phyloP scores from a whole-genome alignment of 92 coral and sea anemone genomes.

The Epizoanthus fatuus region DNA sequence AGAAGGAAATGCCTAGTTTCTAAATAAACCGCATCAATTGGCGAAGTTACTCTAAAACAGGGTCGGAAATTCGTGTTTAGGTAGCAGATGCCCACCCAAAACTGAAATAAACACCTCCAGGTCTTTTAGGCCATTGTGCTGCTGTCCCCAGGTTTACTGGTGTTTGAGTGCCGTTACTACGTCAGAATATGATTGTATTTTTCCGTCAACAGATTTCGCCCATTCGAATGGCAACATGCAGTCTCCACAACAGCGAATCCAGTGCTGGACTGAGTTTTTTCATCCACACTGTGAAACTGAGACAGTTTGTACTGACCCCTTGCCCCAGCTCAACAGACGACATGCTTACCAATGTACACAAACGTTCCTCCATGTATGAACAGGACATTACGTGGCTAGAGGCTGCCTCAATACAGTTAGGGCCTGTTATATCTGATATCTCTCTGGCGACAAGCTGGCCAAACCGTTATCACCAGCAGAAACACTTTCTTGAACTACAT shows the following conservation, averaged over 20 bases:
- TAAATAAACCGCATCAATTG: no score
- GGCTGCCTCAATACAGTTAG: conserved; percentile 86
- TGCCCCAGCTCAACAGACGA: conserved; percentile 68
- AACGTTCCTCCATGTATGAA: conserved; percentile 84
- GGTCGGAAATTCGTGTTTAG: no score
- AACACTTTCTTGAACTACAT: conserved; percentile 90
- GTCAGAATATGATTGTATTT: no score
- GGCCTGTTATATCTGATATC: conserved; percentile 92
- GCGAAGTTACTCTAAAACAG: no score
- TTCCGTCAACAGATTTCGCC: conserved; percentile 77
- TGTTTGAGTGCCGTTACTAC: no score
- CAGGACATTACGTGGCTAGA: conserved; percentile 92
- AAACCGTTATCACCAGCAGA: conserved; percentile 80
- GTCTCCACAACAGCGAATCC: conserved; percentile 84
- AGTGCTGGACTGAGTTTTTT: conserved; percentile 88
- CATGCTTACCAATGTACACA: conserved; percentile 79
- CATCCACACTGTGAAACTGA: conserved; percentile 84
- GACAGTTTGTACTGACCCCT: conserved; percentile 94
- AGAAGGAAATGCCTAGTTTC: no score
- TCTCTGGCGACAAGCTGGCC: conserved; percentile 73
- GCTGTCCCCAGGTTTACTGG: no score
- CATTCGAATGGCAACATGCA: conserved; percentile 91
- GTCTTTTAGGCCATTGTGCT: no score
- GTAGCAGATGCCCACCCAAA: no score
- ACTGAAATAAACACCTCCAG: no score